phyloP scores from a whole-genome alignment of 1,140 invertebrate species.

The Trachymyrmex cornetzi region DNA sequence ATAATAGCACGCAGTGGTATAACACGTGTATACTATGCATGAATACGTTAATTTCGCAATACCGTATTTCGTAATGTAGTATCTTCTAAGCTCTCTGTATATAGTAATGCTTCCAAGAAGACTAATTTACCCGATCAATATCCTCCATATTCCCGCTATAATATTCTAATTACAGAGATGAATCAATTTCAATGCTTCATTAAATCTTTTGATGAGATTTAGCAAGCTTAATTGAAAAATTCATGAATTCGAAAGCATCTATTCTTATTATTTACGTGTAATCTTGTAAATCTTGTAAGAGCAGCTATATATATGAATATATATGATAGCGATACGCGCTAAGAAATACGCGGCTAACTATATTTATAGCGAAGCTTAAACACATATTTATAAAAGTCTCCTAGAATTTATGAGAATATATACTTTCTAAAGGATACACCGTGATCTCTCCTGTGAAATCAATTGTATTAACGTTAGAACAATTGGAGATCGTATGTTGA shows the following conservation, averaged over 20 bases:
- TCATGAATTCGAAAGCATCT: not conserved
- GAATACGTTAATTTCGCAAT: not conserved
- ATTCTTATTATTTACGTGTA: constrained; percentile 4
- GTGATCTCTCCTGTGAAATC: not conserved
- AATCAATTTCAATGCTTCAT: not conserved
- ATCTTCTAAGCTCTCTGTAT: not conserved
- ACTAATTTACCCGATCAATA: not conserved
- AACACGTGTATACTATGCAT: not conserved
- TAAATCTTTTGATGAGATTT: not conserved
- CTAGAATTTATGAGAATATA: constrained; percentile 1
- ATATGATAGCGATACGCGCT: not conserved
- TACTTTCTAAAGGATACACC: not conserved
- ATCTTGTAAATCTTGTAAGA: not conserved
- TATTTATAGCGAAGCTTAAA: constrained; percentile 32
- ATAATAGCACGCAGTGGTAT: not conserved
- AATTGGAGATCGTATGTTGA: too few species aligned
- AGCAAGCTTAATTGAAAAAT: not conserved
- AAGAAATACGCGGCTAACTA: not conserved
- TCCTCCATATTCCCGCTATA: not conserved
- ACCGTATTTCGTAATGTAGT: not conserved
- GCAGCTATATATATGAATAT: too few species aligned
- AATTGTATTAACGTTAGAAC: constrained; percentile 9
- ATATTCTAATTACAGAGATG: not conserved
- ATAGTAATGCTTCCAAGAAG: not conserved
- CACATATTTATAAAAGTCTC: constrained; percentile 43